A percentile compares a stretch with the other conserved stretches of the same genome.
Evolutionary conservation across 2,797 vertebrate genomes (phyloP).

Genomic region (Gephyroberyx darwinii): DNA sequence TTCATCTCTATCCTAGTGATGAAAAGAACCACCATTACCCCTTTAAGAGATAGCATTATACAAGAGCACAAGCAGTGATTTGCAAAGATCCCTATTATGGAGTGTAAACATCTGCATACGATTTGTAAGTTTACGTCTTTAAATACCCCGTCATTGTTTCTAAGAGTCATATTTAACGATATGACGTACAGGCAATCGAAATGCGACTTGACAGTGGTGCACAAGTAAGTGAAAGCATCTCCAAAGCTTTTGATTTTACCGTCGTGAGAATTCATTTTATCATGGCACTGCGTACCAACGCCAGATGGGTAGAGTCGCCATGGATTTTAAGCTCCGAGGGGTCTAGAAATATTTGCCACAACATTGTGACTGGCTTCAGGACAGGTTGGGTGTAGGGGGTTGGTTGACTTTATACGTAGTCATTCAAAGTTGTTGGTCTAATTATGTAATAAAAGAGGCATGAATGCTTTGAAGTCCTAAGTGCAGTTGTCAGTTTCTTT

Average conservation of each 20-base stretch:
- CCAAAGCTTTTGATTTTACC: conserved; percentile 7
- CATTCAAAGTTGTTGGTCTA: conserved; percentile 67
- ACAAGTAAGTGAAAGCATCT: conserved; percentile 24
- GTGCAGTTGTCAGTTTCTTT: conserved; percentile 81
- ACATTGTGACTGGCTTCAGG: conserved; percentile 12
- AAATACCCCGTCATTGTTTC: conserved; percentile 51
- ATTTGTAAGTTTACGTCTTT: conserved; percentile 59
- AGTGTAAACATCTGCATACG: conserved; percentile 69
- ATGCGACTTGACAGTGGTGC: neutral
- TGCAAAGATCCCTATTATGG: conserved; percentile 65
- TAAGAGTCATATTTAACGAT: conserved; percentile 45
- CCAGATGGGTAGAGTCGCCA: neutral
- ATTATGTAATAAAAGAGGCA: conserved; percentile 81
- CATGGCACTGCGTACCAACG: neutral
- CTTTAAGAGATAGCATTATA: conserved; percentile 65
- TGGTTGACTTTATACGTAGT: conserved; percentile 65
- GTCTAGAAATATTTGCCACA: neutral
- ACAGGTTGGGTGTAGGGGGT: conserved; percentile 14
- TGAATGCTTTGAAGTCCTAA: conserved; percentile 81
- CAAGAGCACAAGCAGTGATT: conserved; percentile 71
- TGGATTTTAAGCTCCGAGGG: neutral
- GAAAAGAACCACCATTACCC: conserved; percentile 66
- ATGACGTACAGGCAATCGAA: conserved; percentile 25
- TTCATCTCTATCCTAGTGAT: conserved; percentile 71
- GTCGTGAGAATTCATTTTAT: conserved; percentile 9